Evolutionary conservation across 2,113 vertebrate genomes (phyloP).

Genomic region (Xyliphius kryptos): DNA sequence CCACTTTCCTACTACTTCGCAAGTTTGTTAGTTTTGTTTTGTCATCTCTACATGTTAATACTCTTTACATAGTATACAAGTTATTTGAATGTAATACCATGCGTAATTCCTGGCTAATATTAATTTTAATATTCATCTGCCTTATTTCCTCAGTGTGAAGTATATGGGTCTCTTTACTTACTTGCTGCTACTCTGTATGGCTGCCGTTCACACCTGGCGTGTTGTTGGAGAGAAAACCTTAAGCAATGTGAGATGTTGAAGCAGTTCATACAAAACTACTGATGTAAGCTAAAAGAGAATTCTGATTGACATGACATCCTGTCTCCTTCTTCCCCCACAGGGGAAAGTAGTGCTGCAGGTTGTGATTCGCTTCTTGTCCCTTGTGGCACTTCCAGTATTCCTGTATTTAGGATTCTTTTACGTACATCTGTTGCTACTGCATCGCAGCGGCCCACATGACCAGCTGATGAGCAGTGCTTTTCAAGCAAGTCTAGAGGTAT

Average conservation of each 20-base stretch:
- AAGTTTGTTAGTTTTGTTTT: no score
- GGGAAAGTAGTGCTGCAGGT: slow-evolving; percentile 65
- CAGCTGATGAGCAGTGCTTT: slow-evolving; percentile 96
- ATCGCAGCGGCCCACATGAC: slow-evolving; percentile 87
- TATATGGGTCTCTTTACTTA: slow-evolving; percentile 90
- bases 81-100: no score
- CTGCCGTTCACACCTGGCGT: slow-evolving; percentile 78
- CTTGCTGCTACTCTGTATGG: slow-evolving; percentile 72
- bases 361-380: slow-evolving; percentile 64
- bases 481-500: slow-evolving; percentile 90
- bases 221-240: slow-evolving; percentile 78
- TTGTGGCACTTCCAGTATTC: slow-evolving; percentile 68
- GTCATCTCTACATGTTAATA: no score
- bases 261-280: neutral
- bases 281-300: no score
- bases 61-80: no score
- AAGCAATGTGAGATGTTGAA: slow-evolving; percentile 71
- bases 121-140: neutral
- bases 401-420: slow-evolving; percentile 89
- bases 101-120: no score
- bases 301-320: neutral
- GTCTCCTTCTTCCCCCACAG: slow-evolving; percentile 16
- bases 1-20: no score
- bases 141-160: slow-evolving; percentile 71
- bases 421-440: slow-evolving; percentile 74